A percentile compares a stretch with the other conserved stretches of the same genome.
Conservation (phyloP, 2,888 invertebrate genomes). For the Drosophila algonquin region DNA sequence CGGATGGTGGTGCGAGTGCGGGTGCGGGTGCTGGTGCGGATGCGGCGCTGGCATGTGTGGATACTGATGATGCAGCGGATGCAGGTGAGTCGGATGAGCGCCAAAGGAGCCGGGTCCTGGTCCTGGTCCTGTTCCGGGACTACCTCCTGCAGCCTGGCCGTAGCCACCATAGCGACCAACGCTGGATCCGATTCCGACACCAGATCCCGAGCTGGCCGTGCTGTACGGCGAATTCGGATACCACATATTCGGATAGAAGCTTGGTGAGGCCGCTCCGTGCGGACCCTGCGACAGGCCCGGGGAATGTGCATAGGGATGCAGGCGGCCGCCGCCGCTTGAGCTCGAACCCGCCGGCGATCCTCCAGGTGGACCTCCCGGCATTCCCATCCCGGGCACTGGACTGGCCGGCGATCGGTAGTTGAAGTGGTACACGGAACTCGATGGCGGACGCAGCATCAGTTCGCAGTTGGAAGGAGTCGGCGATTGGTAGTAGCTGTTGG, state of each 20-base stretch:
- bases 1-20: constrained; percentile 35
- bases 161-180: constrained; percentile 37
- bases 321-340: constrained; percentile 15
- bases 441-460: constrained; percentile 73
- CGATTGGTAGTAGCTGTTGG: constrained; percentile 57
- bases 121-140: constrained; percentile 10
- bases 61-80: constrained; percentile 42
- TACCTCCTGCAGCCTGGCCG: constrained; percentile 15
- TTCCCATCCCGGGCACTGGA: constrained; percentile 13
- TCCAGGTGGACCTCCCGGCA: constrained; percentile 15
- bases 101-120: constrained; percentile 37
- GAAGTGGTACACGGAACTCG: constrained; percentile 73
- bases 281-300: constrained; percentile 36
- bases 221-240: constrained; percentile 79
- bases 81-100: constrained; percentile 28
- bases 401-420: constrained; percentile 61
- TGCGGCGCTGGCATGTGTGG: constrained; percentile 9
- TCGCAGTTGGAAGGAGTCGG: constrained; percentile 65
- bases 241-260: constrained; percentile 80
- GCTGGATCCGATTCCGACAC: background rate
- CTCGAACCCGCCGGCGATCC: background rate
- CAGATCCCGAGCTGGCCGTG: constrained; percentile 28
- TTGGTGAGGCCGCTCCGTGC: constrained; percentile 28
- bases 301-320: constrained; percentile 65
- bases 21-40: constrained; percentile 52